These are phyloP conservation scores for Cryptomyrus ogoouensis DNA, from an alignment of 2,113 vertebrate species.

Conservation along the genomic window DNA sequence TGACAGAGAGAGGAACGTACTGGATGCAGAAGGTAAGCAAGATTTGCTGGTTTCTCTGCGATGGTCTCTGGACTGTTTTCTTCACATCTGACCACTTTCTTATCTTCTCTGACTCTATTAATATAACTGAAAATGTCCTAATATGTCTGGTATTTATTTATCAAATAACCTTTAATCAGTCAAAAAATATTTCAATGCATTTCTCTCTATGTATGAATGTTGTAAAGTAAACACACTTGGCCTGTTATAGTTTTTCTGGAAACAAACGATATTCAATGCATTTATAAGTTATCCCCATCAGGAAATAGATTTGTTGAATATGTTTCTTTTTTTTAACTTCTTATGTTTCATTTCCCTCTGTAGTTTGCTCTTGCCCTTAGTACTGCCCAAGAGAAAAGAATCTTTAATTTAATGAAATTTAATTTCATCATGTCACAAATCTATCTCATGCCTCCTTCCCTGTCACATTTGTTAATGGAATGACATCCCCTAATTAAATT, in stretches of 20 bases:
- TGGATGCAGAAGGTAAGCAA: background rate
- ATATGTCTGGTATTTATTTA: background rate
- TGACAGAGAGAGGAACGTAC: background rate
- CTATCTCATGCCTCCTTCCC: constrained; percentile 19
- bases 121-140: background rate
- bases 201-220: background rate
- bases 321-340: background rate
- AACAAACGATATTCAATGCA: background rate
- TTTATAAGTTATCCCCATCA: background rate
- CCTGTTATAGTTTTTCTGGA: background rate
- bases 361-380: background rate
- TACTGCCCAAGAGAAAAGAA: background rate
- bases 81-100: no score
- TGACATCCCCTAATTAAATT: constrained; percentile 47
- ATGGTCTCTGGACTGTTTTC: background rate
- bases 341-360: background rate
- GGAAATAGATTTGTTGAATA: background rate
- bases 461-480: constrained; percentile 35
- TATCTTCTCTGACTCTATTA: background rate
- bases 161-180: background rate
- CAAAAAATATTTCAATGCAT: background rate
- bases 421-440: constrained; percentile 25
- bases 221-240: background rate
- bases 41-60: background rate
- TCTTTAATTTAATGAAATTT: constrained; percentile 40